These are phyloP conservation scores for Pygoscelis adeliae DNA, from an alignment of 2,113 vertebrate genomes.

Conservation along the genomic window DNA sequence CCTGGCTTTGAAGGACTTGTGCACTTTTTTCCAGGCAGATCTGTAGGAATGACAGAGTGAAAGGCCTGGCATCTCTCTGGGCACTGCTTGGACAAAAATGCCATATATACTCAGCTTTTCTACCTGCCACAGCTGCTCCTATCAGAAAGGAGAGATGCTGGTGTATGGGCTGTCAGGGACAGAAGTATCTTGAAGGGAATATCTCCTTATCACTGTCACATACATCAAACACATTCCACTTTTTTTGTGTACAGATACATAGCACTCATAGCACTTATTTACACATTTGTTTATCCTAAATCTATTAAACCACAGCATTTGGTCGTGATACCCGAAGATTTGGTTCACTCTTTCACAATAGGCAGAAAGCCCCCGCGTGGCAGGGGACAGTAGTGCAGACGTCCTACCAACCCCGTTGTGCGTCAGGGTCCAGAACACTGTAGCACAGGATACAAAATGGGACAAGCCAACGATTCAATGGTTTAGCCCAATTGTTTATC, in stretches of 20 bases:
- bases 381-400: neutral
- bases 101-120: neutral
- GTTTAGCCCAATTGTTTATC: neutral
- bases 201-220: neutral
- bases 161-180: neutral
- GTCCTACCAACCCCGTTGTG: fast-evolving
- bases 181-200: neutral
- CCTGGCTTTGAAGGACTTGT: neutral
- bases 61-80: neutral
- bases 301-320: neutral
- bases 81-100: neutral
- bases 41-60: neutral
- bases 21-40: neutral
- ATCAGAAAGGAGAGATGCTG: neutral
- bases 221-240: neutral
- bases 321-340: neutral
- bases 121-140: neutral
- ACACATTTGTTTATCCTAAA: neutral
- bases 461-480: neutral
- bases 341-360: neutral
- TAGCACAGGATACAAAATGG: neutral
- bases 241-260: neutral
- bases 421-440: fast-evolving
- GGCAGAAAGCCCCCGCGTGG: neutral
- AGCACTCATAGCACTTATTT: neutral